A percentile compares a stretch with the other conserved stretches of the same genome.
Evolutionary conservation across 2,113 vertebrate species (phyloP).

Genomic region (Clarias macrocephalus): DNA sequence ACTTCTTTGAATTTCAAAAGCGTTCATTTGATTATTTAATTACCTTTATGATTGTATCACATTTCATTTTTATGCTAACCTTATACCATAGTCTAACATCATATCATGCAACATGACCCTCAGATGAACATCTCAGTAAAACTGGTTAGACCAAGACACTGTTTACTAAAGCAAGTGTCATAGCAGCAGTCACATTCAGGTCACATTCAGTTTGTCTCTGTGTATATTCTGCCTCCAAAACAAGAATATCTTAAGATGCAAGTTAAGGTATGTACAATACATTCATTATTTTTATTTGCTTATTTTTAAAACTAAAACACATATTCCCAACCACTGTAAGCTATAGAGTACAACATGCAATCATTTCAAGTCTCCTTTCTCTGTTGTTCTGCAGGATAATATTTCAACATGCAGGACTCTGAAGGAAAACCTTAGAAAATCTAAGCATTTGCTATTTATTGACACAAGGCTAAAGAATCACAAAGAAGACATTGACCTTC

Average conservation of each 20-base stretch:
- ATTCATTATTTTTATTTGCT: background rate
- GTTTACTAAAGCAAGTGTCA: slow-evolving; percentile 30
- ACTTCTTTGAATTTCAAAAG: background rate
- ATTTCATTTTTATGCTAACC: background rate
- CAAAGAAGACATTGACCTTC: slow-evolving; percentile 66
- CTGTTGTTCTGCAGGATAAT: background rate
- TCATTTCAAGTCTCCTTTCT: background rate
- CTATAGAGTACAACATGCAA: background rate
- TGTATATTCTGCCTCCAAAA: background rate
- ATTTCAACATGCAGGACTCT: slow-evolving; percentile 40
- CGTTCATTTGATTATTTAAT: background rate
- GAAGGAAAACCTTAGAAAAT: slow-evolving; percentile 35
- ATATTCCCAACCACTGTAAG: background rate
- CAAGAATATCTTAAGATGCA: background rate
- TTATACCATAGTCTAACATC: background rate
- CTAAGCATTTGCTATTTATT: slow-evolving; percentile 41
- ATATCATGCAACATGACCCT: background rate
- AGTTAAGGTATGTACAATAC: slow-evolving; percentile 30
- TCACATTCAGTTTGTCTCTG: slow-evolving; percentile 11
- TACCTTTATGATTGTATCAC: background rate
- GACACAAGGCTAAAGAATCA: slow-evolving; percentile 65
- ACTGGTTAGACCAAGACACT: slow-evolving; percentile 29
- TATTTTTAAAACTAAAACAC: background rate
- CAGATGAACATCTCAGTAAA: slow-evolving; percentile 11
- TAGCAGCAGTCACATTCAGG: slow-evolving; percentile 25